Conservation (phyloP, 2,888 invertebrate species). For the Eristalis arbustorum region DNA sequence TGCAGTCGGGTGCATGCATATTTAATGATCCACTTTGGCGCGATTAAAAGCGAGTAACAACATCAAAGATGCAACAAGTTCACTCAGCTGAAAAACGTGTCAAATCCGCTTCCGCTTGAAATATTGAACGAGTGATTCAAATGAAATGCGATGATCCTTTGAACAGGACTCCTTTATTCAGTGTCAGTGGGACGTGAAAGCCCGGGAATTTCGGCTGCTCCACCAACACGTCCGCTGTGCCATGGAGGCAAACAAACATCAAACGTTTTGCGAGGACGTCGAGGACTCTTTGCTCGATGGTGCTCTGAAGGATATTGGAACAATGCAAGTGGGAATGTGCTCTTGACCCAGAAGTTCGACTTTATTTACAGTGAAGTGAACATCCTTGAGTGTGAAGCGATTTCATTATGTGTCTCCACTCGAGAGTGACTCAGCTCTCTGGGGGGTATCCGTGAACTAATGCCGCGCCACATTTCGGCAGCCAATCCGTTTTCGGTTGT, state of each 20-base stretch:
- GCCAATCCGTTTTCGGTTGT: not conserved
- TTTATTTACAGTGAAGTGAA: slow-evolving; percentile 6
- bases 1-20: not conserved
- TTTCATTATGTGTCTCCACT: not conserved
- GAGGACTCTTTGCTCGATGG: not conserved
- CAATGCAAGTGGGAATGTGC: not conserved
- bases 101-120: not conserved
- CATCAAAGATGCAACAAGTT: not conserved
- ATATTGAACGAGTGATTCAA: not conserved
- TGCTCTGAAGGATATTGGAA: not conserved
- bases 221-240: not conserved
- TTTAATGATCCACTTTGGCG: not conserved
- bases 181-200: not conserved
- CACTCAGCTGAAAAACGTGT: not conserved
- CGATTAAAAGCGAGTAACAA: not conserved
- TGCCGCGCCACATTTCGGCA: not conserved
- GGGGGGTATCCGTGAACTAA: not conserved
- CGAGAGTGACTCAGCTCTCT: not conserved
- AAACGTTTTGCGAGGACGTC: not conserved
- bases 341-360: slow-evolving; percentile 22
- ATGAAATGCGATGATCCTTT: not conserved
- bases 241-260: slow-evolving; percentile 1
- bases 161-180: not conserved
- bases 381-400: not conserved
- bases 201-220: not conserved